These are phyloP conservation scores for Pangasius krempfi DNA, from an alignment of 2,797 vertebrate species.

Conservation along the genomic window DNA sequence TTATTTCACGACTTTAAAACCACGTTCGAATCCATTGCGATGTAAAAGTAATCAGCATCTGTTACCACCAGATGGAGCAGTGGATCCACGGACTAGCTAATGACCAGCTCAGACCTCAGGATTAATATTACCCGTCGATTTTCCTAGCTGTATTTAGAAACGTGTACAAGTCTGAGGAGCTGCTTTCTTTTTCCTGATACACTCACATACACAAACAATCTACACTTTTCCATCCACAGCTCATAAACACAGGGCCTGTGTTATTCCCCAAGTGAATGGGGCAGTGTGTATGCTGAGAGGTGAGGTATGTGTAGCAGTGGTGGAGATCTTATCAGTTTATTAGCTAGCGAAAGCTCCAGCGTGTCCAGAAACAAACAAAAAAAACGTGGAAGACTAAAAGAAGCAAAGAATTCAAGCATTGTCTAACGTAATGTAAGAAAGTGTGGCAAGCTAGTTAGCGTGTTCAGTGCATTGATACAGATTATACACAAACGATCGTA, in stretches of 20 bases:
- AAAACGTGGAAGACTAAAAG: not conserved
- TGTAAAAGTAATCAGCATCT: not conserved
- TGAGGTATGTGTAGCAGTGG: not conserved
- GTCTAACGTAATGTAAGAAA: not conserved
- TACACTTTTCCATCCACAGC: not conserved
- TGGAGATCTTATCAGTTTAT: not conserved
- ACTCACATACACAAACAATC: not conserved
- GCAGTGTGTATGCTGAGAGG: not conserved
- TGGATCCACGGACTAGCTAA: not conserved
- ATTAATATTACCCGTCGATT: not conserved
- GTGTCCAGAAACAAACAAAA: not conserved
- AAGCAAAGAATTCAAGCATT: too few relatives aligned
- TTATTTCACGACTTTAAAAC: not conserved
- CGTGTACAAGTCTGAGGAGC: not conserved
- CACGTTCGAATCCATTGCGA: not conserved
- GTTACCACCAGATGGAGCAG: slow-evolving; percentile 39
- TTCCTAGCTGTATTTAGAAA: not conserved
- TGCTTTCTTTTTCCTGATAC: not conserved
- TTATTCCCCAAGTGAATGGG: not conserved
- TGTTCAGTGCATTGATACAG: not conserved
- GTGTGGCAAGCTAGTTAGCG: not conserved
- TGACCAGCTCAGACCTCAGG: not conserved
- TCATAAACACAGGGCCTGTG: not conserved
- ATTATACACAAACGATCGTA: not conserved
- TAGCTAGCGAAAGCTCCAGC: not conserved